phyloP scores from a whole-genome alignment of 2,888 invertebrate genomes.

The Macrophya alboannulata region DNA sequence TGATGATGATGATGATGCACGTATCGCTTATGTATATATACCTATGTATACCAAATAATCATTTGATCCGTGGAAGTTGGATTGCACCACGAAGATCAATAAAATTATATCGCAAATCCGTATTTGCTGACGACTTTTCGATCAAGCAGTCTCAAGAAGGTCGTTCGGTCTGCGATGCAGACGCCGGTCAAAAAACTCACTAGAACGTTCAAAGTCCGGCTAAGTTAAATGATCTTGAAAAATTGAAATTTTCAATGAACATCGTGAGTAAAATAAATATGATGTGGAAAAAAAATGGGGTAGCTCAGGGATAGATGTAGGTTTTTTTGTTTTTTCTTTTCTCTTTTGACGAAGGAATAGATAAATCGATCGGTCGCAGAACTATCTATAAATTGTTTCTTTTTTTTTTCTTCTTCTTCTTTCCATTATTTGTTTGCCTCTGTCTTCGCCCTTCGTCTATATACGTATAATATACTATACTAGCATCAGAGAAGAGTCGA shows the following conservation, averaged over 20 bases:
- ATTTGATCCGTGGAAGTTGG: too few relatives aligned
- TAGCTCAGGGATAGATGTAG: too few relatives aligned
- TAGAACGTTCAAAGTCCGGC: neutral
- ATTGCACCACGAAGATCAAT: too few relatives aligned
- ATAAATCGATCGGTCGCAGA: neutral
- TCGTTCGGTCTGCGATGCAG: too few relatives aligned
- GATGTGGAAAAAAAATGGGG: too few relatives aligned
- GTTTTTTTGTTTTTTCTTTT: too few relatives aligned
- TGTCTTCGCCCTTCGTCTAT: neutral
- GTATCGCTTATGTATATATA: neutral
- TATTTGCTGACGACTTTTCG: slow-evolving; percentile 2
- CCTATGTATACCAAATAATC: too few relatives aligned
- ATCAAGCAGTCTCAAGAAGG: neutral
- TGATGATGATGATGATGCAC: neutral
- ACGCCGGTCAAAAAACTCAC: neutral
- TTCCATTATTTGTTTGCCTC: neutral
- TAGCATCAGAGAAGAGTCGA: neutral
- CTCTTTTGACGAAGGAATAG: neutral
- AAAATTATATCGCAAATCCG: neutral
- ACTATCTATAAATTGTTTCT: too few relatives aligned
- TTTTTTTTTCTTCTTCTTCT: neutral
- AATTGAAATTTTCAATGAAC: too few relatives aligned
- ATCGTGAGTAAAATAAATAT: too few relatives aligned
- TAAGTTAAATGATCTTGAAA: too few relatives aligned
- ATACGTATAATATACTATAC: too few relatives aligned